Evolutionary conservation across 2,888 invertebrate species (phyloP).

Genomic region (Morpho deidamia): DNA sequence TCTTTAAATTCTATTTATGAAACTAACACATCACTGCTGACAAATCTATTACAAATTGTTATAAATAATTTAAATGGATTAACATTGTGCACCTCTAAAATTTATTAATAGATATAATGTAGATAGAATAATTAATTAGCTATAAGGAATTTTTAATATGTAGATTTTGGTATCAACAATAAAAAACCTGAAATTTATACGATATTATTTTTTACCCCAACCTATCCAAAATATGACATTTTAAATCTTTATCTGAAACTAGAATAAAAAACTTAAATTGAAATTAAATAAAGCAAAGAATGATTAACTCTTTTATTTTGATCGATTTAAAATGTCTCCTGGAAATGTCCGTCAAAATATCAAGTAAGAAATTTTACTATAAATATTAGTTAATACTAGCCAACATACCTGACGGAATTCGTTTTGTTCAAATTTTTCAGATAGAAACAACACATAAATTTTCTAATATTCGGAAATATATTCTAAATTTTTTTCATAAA

Average conservation of each 20-base stretch:
- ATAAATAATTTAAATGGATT: slow-evolving; percentile 12
- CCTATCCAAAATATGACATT: no score
- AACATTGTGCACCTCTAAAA: slow-evolving; percentile 7
- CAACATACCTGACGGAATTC: background rate
- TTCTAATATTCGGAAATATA: background rate
- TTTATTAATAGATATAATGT: slow-evolving; percentile 3
- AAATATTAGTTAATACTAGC: background rate
- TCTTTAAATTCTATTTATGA: background rate
- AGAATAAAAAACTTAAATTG: no score
- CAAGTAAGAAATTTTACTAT: no score
- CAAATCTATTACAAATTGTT: background rate
- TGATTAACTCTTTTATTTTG: no score
- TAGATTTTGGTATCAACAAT: slow-evolving; percentile 50
- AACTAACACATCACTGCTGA: background rate
- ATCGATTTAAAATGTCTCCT: no score
- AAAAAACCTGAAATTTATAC: slow-evolving; percentile 34
- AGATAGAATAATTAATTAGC: slow-evolving; percentile 56
- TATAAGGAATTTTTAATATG: slow-evolving; percentile 61
- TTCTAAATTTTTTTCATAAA: no score
- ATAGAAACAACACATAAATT: background rate
- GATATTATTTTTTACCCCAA: slow-evolving; percentile 5
- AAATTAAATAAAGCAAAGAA: no score
- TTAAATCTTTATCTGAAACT: no score
- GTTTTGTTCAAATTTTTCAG: no score
- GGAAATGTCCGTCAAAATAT: no score